A percentile compares a stretch with the other conserved stretches of the same genome.
phyloP scores from a whole-genome alignment of 2,113 vertebrate genomes.

The Peromyscus californicus region DNA sequence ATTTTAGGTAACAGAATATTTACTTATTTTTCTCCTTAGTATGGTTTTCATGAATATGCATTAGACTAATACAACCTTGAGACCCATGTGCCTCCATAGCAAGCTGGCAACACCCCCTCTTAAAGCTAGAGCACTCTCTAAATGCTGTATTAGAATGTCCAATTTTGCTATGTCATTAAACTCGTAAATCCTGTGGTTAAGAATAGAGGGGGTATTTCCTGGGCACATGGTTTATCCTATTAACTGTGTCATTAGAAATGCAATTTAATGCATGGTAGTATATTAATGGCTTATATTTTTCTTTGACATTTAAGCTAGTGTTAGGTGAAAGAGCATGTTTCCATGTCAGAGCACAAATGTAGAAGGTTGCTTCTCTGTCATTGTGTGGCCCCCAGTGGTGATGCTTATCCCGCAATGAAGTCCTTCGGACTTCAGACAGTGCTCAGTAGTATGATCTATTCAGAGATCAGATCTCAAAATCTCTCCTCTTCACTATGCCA shows the following conservation, averaged over 20 bases:
- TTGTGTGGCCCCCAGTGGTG: not conserved
- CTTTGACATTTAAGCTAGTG: not conserved
- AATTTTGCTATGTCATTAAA: not conserved
- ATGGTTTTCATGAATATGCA: not conserved
- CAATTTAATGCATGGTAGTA: not conserved
- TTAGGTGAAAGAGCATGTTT: not conserved
- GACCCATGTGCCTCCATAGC: not conserved
- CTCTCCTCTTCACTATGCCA: not conserved
- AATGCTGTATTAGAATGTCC: not conserved
- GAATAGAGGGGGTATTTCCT: not conserved
- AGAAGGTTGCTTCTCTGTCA: not conserved
- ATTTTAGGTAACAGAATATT: slow-evolving; percentile 25
- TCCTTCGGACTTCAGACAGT: not conserved
- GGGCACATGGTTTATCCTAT: not conserved
- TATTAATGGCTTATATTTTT: not conserved
- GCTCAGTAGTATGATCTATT: not conserved
- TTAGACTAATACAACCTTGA: not conserved
- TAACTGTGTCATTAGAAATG: not conserved
- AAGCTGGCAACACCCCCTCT: not conserved
- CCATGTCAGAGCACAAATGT: not conserved
- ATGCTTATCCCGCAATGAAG: not conserved
- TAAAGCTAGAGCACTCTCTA: not conserved
- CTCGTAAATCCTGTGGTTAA: not conserved
- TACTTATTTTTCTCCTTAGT: slow-evolving; percentile 32
- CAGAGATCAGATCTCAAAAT: not conserved